A percentile compares a stretch with the other conserved stretches of the same genome.
These are phyloP conservation scores for Platycercus adscitus DNA, from an alignment of 2,113 vertebrate genomes.

Conservation along the genomic window DNA sequence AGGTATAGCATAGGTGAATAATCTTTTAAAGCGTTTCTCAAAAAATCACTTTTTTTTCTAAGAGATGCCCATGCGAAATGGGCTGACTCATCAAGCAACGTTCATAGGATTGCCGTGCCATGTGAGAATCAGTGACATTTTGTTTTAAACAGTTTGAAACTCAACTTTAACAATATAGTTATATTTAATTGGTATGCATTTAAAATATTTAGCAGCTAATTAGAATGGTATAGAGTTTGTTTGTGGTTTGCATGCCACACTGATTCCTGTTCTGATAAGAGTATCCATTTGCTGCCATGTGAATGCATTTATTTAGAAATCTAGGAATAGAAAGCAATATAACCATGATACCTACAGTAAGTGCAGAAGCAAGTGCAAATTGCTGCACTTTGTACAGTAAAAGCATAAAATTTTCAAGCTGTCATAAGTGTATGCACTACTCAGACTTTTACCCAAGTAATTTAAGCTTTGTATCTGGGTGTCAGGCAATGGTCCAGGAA, in stretches of 20 bases:
- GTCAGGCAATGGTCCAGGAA: neutral
- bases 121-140: neutral
- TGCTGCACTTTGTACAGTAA: neutral
- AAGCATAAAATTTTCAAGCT: neutral
- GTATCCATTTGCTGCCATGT: neutral
- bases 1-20: accelerated
- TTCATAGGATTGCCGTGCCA: neutral
- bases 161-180: neutral
- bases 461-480: neutral
- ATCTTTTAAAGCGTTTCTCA: neutral
- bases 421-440: too few relatives aligned
- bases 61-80: neutral
- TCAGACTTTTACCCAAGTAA: neutral
- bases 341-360: neutral
- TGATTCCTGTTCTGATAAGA: neutral
- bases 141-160: neutral
- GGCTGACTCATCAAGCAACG: accelerated
- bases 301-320: neutral
- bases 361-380: neutral
- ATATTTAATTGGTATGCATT: neutral
- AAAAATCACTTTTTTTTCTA: neutral
- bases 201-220: neutral
- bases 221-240: neutral
- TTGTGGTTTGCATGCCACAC: neutral
- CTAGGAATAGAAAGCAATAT: neutral